Conservation (phyloP, 2,797 vertebrate genomes). For the Novumbra hubbsi region DNA sequence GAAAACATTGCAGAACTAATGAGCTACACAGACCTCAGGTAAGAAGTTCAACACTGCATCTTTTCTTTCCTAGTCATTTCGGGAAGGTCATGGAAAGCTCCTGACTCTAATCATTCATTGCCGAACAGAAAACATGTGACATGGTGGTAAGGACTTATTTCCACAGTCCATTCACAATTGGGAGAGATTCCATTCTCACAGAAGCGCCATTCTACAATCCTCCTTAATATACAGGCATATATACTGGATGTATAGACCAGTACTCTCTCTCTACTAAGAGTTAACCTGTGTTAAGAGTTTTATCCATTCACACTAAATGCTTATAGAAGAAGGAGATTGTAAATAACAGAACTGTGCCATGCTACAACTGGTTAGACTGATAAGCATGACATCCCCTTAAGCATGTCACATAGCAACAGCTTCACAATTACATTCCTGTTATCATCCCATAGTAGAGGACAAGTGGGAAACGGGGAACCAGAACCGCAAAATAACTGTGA, state of each 20-base stretch:
- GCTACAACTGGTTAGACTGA: neutral
- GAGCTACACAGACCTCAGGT: neutral
- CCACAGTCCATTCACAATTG: neutral
- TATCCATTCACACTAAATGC: slow-evolving; percentile 6
- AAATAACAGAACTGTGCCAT: slow-evolving; percentile 6
- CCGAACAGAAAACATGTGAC: neutral
- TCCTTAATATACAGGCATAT: neutral
- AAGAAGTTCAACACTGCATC: neutral
- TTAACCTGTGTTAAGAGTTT: neutral
- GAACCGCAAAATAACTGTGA: neutral
- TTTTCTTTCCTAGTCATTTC: neutral
- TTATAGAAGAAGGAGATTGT: neutral
- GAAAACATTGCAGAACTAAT: neutral
- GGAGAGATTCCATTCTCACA: neutral
- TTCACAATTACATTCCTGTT: neutral
- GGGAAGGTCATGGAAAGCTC: neutral
- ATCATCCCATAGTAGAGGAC: too few species aligned
- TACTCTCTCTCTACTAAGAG: neutral
- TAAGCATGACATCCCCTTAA: neutral
- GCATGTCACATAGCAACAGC: neutral
- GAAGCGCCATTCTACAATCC: neutral
- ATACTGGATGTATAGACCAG: neutral
- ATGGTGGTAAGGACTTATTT: neutral
- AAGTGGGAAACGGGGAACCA: neutral
- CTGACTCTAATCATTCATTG: slow-evolving; percentile 1